These are phyloP conservation scores for Bradypodion ventrale DNA, from an alignment of 2,797 vertebrate genomes.

Conservation along the genomic window DNA sequence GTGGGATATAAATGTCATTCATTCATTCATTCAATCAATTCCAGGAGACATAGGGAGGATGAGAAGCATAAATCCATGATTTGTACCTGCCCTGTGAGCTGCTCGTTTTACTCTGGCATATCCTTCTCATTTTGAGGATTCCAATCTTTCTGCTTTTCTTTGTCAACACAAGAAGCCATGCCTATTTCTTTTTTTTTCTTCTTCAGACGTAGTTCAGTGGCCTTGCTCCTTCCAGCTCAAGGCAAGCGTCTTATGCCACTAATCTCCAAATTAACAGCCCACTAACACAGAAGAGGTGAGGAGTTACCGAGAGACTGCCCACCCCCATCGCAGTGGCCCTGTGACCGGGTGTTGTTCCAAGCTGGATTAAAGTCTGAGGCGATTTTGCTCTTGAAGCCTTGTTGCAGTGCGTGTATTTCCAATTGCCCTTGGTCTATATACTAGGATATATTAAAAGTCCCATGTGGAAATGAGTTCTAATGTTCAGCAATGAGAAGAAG, in stretches of 20 bases:
- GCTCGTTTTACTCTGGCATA: neutral
- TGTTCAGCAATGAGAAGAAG: no score
- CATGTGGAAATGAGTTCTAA: no score
- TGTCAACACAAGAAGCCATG: neutral
- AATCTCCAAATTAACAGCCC: slow-evolving; percentile 64
- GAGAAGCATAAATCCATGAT: neutral
- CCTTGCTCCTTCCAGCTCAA: slow-evolving; percentile 51
- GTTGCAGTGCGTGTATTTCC: slow-evolving; percentile 51
- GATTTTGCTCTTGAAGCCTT: slow-evolving; percentile 65
- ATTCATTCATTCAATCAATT: no score
- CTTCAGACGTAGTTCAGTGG: slow-evolving; percentile 28
- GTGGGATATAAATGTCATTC: no score
- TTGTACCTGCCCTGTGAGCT: neutral
- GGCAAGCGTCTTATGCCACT: slow-evolving; percentile 55
- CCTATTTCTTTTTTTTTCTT: slow-evolving; percentile 44
- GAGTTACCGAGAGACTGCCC: slow-evolving; percentile 35
- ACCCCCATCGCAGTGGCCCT: slow-evolving; percentile 56
- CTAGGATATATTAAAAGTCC: neutral
- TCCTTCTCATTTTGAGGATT: neutral
- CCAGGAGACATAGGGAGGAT: no score
- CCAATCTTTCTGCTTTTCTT: slow-evolving; percentile 1
- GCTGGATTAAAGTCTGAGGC: slow-evolving; percentile 65
- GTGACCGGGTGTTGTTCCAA: slow-evolving; percentile 57
- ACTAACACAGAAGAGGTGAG: slow-evolving; percentile 62
- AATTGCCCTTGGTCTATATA: slow-evolving; percentile 50